These are phyloP conservation scores for Buathra laborator DNA, from an alignment of 2,888 invertebrate genomes.

Conservation along the genomic window DNA sequence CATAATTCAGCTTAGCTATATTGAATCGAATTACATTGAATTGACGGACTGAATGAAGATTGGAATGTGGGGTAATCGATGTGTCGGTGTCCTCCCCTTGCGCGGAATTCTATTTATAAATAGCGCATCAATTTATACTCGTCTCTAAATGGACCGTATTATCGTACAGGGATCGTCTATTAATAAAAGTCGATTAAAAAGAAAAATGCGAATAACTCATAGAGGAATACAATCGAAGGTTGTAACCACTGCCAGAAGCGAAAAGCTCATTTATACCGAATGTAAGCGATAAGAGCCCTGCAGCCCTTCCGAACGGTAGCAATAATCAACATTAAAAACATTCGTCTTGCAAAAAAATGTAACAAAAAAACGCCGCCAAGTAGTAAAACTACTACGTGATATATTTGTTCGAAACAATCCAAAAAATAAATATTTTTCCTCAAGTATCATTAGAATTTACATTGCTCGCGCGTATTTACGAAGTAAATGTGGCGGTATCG, in stretches of 20 bases:
- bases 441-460: too few species aligned
- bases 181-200: conserved; percentile 35
- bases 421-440: too few species aligned
- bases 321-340: too few species aligned
- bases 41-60: conserved; percentile 63
- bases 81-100: conserved; percentile 60
- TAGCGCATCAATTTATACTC: conserved; percentile 56
- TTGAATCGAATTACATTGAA: conserved; percentile 12
- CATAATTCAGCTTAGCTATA: background rate
- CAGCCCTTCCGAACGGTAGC: too few species aligned
- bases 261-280: background rate
- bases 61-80: conserved; percentile 57
- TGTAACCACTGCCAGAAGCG: background rate
- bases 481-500: background rate
- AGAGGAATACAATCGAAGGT: conserved; percentile 17
- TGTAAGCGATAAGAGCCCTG: background rate
- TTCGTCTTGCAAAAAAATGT: too few species aligned
- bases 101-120: conserved; percentile 63
- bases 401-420: too few species aligned
- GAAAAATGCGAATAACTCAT: conserved; percentile 32
- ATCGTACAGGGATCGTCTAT: conserved; percentile 51
- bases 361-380: too few species aligned
- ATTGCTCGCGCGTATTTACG: background rate
- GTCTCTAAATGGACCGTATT: conserved; percentile 48
- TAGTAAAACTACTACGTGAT: too few species aligned